Base-by-base conservation (phyloP, 1,140 invertebrate species). In the Caligus rogercresseyi region DNA sequence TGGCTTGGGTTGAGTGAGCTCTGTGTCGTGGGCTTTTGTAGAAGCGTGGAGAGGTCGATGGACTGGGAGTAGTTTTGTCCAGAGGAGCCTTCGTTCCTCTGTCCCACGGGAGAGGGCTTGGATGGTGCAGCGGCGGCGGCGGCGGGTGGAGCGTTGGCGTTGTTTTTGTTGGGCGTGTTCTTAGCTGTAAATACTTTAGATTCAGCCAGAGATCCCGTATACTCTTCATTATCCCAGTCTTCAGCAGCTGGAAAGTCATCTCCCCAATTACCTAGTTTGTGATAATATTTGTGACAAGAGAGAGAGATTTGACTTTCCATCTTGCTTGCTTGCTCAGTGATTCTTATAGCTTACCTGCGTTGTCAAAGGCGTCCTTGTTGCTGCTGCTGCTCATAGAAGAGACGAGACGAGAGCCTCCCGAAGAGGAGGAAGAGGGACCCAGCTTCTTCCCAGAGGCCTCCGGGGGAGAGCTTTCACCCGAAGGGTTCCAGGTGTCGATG, bases 191-290 rank as follows among this genome's bases (percentile, higher is more conserved):
- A 90, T 56, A 95, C 89, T 77, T 93, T 93, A n/a, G 86, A 90
- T 70, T 94, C 90, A 61, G 87, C 84, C 61, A 93, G 76, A 65
- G 86, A 90, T 62, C 89, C 89, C 13, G 87, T 89, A 76, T 91
- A 94, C 70, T 91, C 88, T 74, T 93, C 89, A 70, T 90, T 89
- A 72, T 89, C 89, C 90, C 89, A 93, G 69, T 93, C 88, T 74
- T 89, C 86, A 69, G 81, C 76, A 14, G 75, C 72, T 24, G 79
- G 76, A 67, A 76, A 73, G 54, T 69, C 69, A 66, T 69, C 78
- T 25, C 68, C 69, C 78, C 70, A 78, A 54, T 72, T 71, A 54
- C 66, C 69, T 70, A 56, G 3, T 55, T 19, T 52, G 64, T 52
- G 64, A 60, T 24, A 60, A 61, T 23, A 13, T 20, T 18, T 63